A percentile compares a stretch with the other conserved stretches of the same genome.
phyloP scores from a whole-genome alignment of 2,888 invertebrate species.

The Argyra leucocephala region DNA sequence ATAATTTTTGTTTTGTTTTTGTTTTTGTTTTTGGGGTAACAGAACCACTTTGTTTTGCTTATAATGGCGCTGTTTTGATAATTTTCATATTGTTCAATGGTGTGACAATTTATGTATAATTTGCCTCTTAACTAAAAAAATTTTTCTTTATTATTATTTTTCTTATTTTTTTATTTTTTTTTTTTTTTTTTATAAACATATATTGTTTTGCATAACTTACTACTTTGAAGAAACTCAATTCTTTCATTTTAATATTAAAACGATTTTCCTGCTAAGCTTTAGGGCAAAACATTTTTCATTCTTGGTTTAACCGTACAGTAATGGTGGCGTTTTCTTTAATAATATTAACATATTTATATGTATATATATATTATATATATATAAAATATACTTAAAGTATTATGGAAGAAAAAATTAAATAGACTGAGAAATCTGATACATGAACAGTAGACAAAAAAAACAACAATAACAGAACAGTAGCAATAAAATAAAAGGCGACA shows the following conservation, averaged over 20 bases:
- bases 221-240: neutral
- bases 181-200: neutral
- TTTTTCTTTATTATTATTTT: neutral
- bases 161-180: neutral
- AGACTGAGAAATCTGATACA: neutral
- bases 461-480: neutral
- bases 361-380: neutral
- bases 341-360: too few species aligned
- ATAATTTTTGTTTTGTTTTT: neutral
- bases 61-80: conserved; percentile 3
- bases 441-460: neutral
- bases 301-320: neutral
- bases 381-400: neutral
- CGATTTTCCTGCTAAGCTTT: neutral
- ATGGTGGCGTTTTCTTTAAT: too few species aligned
- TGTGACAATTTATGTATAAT: conserved; percentile 6
- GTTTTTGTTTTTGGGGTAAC: neutral
- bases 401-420: neutral
- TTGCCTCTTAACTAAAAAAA: neutral
- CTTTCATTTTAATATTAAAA: conserved; percentile 1
- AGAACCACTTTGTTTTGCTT: neutral
- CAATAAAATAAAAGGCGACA: neutral
- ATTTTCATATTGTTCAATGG: conserved; percentile 6
- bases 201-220: neutral
- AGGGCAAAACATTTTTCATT: neutral